Percentiles rank a stretch among this genome's conserved stretches.
These are phyloP conservation scores for Drosophila repletoides DNA, from an alignment of 1,140 invertebrate genomes.

Conservation along the genomic window DNA sequence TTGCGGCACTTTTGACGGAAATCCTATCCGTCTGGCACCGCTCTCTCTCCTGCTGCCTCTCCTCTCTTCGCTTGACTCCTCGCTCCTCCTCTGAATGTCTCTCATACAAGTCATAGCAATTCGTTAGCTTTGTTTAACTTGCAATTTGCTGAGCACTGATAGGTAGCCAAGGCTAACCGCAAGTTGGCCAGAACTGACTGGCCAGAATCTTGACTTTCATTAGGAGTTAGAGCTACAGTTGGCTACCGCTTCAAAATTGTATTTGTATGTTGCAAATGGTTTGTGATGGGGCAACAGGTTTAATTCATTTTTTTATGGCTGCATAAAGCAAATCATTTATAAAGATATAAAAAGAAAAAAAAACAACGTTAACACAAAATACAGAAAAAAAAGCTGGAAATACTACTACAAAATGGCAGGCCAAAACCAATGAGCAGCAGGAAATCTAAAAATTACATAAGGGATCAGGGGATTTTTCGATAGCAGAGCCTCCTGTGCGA, in stretches of 20 bases:
- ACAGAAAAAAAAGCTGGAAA: background rate
- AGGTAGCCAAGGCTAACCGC: conserved; percentile 54
- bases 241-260: conserved; percentile 18
- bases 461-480: conserved; percentile 76
- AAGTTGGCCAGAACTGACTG: conserved; percentile 59
- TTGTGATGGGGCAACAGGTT: conserved; percentile 62
- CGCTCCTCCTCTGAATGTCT: no score
- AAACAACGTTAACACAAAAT: no score
- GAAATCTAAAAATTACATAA: conserved; percentile 82
- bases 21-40: conserved; percentile 58
- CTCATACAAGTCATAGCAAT: no score
- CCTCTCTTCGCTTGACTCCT: no score
- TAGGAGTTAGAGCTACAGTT: conserved; percentile 51
- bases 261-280: conserved; percentile 45
- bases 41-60: background rate
- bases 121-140: conserved; percentile 80
- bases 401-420: background rate
- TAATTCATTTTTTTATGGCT: conserved; percentile 63
- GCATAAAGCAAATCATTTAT: conserved; percentile 45
- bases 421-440: conserved; percentile 57
- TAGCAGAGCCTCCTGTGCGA: conserved; percentile 45
- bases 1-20: conserved; percentile 73
- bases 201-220: conserved; percentile 73
- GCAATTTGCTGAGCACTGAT: conserved; percentile 75
- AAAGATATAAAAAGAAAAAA: conserved; percentile 39